Conservation (phyloP, 1,140 invertebrate species). For the Fopius arisanus region DNA sequence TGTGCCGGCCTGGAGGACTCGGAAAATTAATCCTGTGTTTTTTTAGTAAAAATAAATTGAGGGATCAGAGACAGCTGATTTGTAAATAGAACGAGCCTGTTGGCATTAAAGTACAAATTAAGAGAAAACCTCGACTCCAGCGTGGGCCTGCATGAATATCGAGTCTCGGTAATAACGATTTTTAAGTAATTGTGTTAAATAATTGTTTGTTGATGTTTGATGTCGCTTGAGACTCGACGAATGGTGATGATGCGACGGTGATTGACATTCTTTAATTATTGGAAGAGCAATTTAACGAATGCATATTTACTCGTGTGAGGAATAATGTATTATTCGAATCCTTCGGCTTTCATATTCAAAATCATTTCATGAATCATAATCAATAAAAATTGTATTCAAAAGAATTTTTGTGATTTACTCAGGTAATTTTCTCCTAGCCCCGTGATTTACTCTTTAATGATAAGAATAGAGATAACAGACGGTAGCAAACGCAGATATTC, state of each 20-base stretch:
- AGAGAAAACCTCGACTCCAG: not conserved
- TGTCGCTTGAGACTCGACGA: not conserved
- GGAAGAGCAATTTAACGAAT: not conserved
- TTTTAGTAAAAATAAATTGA: not conserved
- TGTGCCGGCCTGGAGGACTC: slow-evolving; percentile 7
- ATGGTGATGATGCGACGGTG: not conserved
- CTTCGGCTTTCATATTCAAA: not conserved
- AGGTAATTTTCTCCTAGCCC: no score
- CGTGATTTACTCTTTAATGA: no score
- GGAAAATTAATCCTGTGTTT: not conserved
- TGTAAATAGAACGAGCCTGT: not conserved
- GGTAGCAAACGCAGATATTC: no score
- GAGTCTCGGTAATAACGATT: not conserved
- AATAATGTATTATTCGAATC: not conserved
- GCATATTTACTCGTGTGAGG: no score
- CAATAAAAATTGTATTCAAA: slow-evolving; percentile 2
- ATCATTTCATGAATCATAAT: not conserved
- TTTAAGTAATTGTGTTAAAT: not conserved
- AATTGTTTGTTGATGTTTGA: not conserved
- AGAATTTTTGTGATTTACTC: not conserved
- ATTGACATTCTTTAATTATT: not conserved
- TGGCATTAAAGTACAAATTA: not conserved
- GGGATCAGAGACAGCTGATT: not conserved
- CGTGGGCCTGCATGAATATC: not conserved
- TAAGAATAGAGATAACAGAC: no score